These are phyloP conservation scores for Lithobates pipiens DNA, from an alignment of 2,797 vertebrate species.

Conservation along the genomic window DNA sequence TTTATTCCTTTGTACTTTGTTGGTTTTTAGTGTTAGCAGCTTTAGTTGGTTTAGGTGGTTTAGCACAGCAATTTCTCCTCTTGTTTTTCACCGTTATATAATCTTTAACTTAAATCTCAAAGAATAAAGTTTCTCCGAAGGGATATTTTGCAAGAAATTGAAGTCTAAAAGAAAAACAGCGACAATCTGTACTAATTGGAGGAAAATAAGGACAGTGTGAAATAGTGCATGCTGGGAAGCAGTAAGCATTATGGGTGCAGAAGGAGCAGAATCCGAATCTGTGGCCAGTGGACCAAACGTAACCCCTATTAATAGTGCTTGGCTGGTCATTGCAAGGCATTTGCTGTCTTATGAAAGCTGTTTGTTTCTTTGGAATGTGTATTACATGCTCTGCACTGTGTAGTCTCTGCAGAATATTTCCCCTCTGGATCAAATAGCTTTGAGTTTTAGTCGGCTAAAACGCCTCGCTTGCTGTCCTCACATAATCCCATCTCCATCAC, in stretches of 20 bases:
- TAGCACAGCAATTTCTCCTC: too few relatives aligned
- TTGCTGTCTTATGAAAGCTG: neutral
- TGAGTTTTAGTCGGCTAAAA: slow-evolving; percentile 12
- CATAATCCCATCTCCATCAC: slow-evolving; percentile 21
- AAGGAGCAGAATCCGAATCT: neutral
- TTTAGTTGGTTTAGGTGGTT: too few relatives aligned
- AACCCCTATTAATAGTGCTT: slow-evolving; percentile 39
- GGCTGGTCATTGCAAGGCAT: slow-evolving; percentile 10
- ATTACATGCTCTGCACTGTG: neutral
- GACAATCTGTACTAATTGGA: neutral
- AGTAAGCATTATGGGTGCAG: slow-evolving; percentile 6
- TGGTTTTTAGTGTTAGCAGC: too few relatives aligned
- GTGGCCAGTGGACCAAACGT: neutral
- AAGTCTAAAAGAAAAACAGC: neutral
- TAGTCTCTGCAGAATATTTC: slow-evolving; percentile 6
- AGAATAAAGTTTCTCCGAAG: too few relatives aligned
- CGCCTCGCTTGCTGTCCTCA: neutral
- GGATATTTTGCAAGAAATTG: neutral
- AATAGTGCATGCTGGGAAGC: neutral
- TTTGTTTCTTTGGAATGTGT: slow-evolving; percentile 8
- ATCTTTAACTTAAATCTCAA: too few relatives aligned
- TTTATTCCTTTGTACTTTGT: too few relatives aligned
- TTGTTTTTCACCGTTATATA: too few relatives aligned
- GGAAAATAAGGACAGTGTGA: slow-evolving; percentile 2
- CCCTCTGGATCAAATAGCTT: neutral